A percentile compares a stretch with the other conserved stretches of the same genome.
phyloP scores from a whole-genome alignment of 2,797 vertebrate species.

The Enteromius thamalakanensis region DNA sequence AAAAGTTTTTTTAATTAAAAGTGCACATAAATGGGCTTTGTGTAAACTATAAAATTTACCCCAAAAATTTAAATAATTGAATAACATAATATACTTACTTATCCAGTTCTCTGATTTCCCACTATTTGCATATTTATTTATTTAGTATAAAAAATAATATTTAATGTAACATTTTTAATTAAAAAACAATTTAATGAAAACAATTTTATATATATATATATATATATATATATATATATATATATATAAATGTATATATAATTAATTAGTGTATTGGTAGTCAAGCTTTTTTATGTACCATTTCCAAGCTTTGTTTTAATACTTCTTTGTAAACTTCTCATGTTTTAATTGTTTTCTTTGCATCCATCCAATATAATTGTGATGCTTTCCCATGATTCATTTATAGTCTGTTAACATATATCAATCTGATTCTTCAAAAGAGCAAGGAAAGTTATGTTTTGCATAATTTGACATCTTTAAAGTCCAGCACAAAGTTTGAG shows the following conservation, averaged over 20 bases:
- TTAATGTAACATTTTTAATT: too few species aligned
- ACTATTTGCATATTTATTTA: too few species aligned
- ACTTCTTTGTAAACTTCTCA: background rate
- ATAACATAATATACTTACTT: too few species aligned
- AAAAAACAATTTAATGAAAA: too few species aligned
- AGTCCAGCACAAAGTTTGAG: slow-evolving; percentile 8
- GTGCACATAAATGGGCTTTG: background rate
- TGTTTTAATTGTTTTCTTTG: background rate
- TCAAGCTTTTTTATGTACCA: background rate
- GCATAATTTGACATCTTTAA: background rate
- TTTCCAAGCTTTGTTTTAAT: background rate
- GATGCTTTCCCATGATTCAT: background rate
- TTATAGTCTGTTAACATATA: too few species aligned
- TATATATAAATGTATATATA: too few species aligned
- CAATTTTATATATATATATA: too few species aligned
- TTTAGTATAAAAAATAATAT: too few species aligned
- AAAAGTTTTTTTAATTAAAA: background rate
- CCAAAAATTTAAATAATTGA: background rate
- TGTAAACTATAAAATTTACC: background rate
- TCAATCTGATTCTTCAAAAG: background rate
- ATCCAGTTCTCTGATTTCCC: too few species aligned
- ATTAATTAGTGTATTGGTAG: background rate
- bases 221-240: too few species aligned
- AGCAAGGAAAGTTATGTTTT: background rate
- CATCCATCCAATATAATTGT: too few species aligned